Evolutionary conservation across 2,888 invertebrate species (phyloP), one percentile per base, ranked within the genome.

Genomic region (Amphipyra berbera): DNA sequence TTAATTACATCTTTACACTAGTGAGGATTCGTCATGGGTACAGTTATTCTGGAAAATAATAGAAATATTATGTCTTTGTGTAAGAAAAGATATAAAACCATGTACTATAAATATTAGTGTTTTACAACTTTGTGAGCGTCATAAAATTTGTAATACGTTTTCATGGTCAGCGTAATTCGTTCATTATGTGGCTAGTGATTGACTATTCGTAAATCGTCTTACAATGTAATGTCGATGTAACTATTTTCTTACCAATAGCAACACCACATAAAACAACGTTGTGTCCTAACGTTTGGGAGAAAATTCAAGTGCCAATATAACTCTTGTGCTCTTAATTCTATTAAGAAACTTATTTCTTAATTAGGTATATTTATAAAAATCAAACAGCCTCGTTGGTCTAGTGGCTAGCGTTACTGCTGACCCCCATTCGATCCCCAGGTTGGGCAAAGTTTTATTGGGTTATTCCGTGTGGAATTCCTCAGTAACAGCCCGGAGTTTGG

Each of bases 91-190:
- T 61, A 10, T 38, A 47, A 37, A 27, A 44, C 27, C 10, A 40
- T 60, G 14, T 15, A 52, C 45, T 21, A 3, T n/a, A 14, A 2
- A 15, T 33, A 13, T 41, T 55, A 33, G 27, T 56, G 48, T 72
- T 59, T 53, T 63, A 50, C 56, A 53, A 73, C 55, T 70, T 55
- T 74, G 74, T 74, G 42, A 47, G 42, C 30, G 61, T 46, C 56
- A 66, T 73, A 62, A 73, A 73, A 54, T 48, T 37, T 55, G 47
- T 67, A 63, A 63, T 73, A 49, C 41, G 9, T 58, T 67, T 63
- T 63, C 67, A 64, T 63, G 59, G 68, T 45, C 59, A 47, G 13
- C 5, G 21, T 62, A 62, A 60, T 54, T 55, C 27, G 27, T 61
- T 37, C 40, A 60, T 60, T 73, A 15, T 61, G 61, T 48, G 59